These are phyloP conservation scores for Pampusana beccarii DNA, from an alignment of 2,113 vertebrate genomes.

Conservation along the genomic window DNA sequence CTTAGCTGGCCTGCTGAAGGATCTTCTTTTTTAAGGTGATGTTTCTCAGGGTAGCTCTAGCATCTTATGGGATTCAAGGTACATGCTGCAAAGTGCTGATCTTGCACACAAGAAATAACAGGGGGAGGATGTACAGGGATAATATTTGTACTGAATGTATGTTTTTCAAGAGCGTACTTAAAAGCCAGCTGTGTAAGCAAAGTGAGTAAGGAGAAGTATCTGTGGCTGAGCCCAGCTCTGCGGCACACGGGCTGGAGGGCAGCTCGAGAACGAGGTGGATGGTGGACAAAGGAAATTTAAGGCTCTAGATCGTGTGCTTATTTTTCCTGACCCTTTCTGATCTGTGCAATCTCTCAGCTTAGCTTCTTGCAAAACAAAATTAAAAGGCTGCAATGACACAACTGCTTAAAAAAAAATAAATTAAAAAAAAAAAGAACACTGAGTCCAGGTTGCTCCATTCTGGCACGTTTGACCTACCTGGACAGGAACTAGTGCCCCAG, in stretches of 20 bases:
- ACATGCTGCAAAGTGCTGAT: not conserved
- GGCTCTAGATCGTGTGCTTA: rapidly evolving
- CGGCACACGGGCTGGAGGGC: not conserved
- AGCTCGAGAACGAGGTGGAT: not conserved
- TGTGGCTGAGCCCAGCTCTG: not conserved
- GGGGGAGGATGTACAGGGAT: not conserved
- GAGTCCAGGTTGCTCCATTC: not conserved
- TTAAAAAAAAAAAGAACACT: not conserved
- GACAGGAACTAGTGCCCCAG: not conserved
- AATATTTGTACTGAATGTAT: not conserved
- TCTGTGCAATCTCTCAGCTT: not conserved
- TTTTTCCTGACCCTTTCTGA: not conserved
- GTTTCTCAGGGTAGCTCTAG: not conserved
- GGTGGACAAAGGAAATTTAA: not conserved
- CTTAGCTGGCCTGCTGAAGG: not conserved
- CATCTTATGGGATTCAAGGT: rapidly evolving
- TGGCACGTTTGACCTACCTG: not conserved
- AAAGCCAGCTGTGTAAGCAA: conserved; percentile 42
- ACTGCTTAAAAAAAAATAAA: not conserved
- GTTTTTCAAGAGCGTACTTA: not conserved
- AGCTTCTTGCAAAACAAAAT: not conserved
- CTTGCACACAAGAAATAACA: not conserved
- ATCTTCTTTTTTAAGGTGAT: rapidly evolving
- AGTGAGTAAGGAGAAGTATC: not conserved
- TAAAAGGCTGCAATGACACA: not conserved